phyloP scores from a whole-genome alignment of 2,113 vertebrate genomes.

The Pavo muticus region DNA sequence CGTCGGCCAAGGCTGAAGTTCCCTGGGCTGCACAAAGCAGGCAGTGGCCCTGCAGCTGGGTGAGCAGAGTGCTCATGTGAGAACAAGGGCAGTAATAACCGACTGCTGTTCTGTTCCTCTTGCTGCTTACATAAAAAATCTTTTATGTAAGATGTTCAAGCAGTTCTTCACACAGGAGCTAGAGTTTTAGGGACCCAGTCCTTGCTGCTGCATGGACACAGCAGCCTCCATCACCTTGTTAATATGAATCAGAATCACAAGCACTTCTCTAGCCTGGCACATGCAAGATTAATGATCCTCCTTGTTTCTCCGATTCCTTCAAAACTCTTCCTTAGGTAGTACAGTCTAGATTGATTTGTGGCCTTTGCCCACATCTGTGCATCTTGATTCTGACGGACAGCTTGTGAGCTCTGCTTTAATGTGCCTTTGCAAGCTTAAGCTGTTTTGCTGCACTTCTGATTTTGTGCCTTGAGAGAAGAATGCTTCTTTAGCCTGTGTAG shows the following conservation, averaged over 20 bases:
- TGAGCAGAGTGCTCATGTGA: background rate
- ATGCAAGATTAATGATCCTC: background rate
- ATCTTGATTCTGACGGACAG: constrained; percentile 28
- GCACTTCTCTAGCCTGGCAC: background rate
- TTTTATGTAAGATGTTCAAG: background rate
- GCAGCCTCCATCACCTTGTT: background rate
- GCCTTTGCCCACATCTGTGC: constrained; percentile 16
- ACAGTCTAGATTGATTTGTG: constrained; percentile 20
- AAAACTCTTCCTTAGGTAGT: background rate
- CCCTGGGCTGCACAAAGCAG: background rate
- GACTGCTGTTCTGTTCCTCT: background rate
- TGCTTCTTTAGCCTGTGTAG: background rate
- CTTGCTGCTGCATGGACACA: background rate
- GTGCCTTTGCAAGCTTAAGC: constrained; percentile 22
- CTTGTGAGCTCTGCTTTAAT: constrained; percentile 45
- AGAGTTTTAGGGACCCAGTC: background rate
- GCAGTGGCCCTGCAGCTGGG: background rate
- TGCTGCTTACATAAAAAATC: rapidly evolving
- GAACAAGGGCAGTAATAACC: background rate
- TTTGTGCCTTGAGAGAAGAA: background rate
- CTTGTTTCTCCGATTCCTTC: background rate
- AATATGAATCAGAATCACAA: background rate
- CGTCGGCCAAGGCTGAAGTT: too few species aligned
- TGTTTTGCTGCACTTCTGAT: constrained; percentile 31
- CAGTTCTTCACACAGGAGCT: background rate